Base-by-base conservation (phyloP, 2,888 invertebrate species). In the Cryptus armator region DNA sequence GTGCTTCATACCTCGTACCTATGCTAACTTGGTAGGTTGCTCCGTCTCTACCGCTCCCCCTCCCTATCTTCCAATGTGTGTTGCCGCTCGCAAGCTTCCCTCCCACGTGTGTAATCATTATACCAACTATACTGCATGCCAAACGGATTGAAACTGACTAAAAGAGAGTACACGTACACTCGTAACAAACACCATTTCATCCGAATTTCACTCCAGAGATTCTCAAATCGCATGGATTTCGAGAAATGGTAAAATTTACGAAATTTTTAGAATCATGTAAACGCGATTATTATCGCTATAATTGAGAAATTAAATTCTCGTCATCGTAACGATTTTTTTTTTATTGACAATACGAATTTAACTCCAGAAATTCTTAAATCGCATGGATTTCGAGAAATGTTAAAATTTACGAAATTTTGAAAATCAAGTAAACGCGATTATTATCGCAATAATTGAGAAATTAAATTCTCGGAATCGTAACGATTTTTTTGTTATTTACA, bases 101-200 rank as follows among this genome's bases (percentile, higher is more conserved):
- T 81, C 85, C 83, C 85, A 85, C 86, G 86, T 86, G 87, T 87
- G 84, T 85, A 90, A 91, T 91, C 88, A 89, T 91, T 89, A 77
- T 83, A 87, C 83, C 80, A 89, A 88, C 88, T 87, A 85, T 87
- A 81, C 80, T 82, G 84, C 89, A 86, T 86, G 85, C 84, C 86
- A 87, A 83, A 86, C 77, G 83, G 86, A 88, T 89, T 88, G 77
- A 24, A 70, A 64, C 83, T 16, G 72, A 44, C 68, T n/a, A 43
- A 16, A 53, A 79, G 46, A 67, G 24, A 48, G 56, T 62, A 19
- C 29, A 14, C 43, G 53, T 37, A 53, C 24, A 19, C 6, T 32
- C n/a, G 12, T 32, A 7, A 9, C 10, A 43, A 71, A 32, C 16
- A 53, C 37, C n/a, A 56, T 12, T 37, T 3, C 9, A 32, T 32